Percentiles rank a stretch among this genome's conserved stretches.
Evolutionary conservation across 1,140 invertebrate genomes (phyloP).

Genomic region (Pemphigus obesinymphae): DNA sequence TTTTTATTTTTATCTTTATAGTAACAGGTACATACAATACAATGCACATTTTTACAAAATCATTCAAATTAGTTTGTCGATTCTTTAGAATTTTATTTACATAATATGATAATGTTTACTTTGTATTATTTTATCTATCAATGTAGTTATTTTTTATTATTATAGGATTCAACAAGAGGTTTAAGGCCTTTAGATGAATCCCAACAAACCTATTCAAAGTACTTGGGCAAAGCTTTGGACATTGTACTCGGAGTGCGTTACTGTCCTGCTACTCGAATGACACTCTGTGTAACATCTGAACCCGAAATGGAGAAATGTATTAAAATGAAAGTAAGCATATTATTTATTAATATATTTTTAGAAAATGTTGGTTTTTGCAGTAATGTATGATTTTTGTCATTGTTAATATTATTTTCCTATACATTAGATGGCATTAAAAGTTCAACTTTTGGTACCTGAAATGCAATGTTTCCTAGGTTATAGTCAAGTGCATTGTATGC

Average conservation of each 20-base stretch:
- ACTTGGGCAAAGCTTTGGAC: constrained; percentile 60
- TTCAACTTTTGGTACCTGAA: constrained; percentile 81
- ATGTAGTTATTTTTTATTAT: constrained; percentile 29
- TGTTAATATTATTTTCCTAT: constrained; percentile 43
- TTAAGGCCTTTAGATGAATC: constrained; percentile 58
- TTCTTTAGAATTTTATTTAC: no score
- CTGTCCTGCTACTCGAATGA: constrained; percentile 75
- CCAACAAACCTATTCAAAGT: constrained; percentile 61
- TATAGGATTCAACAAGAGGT: constrained; percentile 65
- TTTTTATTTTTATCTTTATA: no score
- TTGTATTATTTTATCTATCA: constrained; percentile 22
- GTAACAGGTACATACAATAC: no score
- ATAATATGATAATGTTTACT: neutral
- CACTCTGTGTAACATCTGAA: constrained; percentile 84
- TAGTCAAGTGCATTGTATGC: constrained; percentile 87
- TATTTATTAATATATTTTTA: neutral
- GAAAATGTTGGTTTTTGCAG: neutral
- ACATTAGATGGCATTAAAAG: constrained; percentile 73
- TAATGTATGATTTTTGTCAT: neutral
- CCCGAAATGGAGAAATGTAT: constrained; percentile 87
- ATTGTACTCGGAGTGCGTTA: constrained; percentile 67
- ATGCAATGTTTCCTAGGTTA: constrained; percentile 79
- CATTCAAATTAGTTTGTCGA: no score
- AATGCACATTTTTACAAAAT: no score
- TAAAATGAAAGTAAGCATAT: constrained; percentile 79